A percentile compares a stretch with the other conserved stretches of the same genome.
Evolutionary conservation across 2,888 invertebrate genomes (phyloP).

Genomic region (Sturmia bella): DNA sequence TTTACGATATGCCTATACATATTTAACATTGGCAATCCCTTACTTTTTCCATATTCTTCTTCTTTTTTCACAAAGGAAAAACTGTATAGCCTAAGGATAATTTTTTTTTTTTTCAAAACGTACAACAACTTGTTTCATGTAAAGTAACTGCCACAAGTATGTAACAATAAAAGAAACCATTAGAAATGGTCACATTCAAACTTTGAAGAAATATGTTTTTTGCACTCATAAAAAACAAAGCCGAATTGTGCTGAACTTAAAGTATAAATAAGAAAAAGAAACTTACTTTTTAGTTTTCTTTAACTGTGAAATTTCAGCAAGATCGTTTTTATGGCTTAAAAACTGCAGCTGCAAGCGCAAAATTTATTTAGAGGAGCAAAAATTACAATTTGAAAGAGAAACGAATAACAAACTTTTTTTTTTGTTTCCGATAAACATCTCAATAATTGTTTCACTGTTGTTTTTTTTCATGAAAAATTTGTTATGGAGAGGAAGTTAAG

Average conservation of each 20-base stretch:
- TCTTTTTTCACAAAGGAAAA: conserved; percentile 10
- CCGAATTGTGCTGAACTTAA: not conserved
- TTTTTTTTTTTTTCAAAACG: conserved; percentile 9
- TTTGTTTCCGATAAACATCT: conserved; percentile 52
- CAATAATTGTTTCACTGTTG: conserved; percentile 38
- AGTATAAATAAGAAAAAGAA: conserved; percentile 10
- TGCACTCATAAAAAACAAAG: conserved; percentile 10
- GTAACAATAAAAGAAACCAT: conserved; percentile 42
- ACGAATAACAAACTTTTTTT: not conserved
- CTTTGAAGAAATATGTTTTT: not conserved
- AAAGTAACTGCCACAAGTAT: not conserved
- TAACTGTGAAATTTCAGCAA: conserved; percentile 58
- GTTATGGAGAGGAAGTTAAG: not conserved
- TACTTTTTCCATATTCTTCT: not conserved
- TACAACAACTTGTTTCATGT: conserved; percentile 9
- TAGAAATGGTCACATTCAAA: conserved; percentile 54
- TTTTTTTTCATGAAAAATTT: conserved; percentile 9
- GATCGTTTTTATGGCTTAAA: conserved; percentile 41
- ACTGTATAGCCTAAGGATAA: conserved; percentile 22
- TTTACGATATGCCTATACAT: too few relatives aligned
- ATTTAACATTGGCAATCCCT: not conserved
- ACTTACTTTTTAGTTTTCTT: conserved; percentile 2
- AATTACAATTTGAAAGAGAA: not conserved
- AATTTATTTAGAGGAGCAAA: conserved; percentile 31
- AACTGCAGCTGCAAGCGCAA: conserved; percentile 53